phyloP scores from a whole-genome alignment of 2,888 invertebrate genomes.

The Drosophila affinis region DNA sequence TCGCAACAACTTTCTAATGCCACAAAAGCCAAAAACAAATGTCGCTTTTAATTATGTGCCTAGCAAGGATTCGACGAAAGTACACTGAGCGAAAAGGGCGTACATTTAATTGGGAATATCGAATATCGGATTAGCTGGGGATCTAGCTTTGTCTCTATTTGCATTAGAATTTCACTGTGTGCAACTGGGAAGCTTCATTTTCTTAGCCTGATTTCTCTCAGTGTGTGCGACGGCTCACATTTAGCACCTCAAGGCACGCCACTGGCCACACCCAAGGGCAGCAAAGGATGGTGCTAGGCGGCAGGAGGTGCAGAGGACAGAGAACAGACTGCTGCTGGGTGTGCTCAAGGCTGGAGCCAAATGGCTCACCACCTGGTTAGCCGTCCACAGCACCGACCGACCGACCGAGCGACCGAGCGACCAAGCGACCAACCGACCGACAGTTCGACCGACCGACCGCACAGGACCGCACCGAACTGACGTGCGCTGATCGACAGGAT shows the following conservation, averaged over 20 bases:
- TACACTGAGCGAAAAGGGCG: constrained; percentile 4
- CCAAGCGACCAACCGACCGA: neutral
- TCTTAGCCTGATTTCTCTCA: neutral
- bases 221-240: constrained; percentile 41
- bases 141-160: too few species aligned
- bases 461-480: constrained; percentile 26
- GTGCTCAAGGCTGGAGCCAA: constrained; percentile 69
- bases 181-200: neutral
- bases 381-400: constrained; percentile 4
- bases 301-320: constrained; percentile 20
- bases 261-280: constrained; percentile 70
- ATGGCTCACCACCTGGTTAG: constrained; percentile 44
- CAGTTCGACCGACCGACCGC: constrained; percentile 14
- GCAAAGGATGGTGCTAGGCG: constrained; percentile 46
- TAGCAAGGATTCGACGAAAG: constrained; percentile 40
- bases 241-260: constrained; percentile 75
- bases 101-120: too few species aligned
- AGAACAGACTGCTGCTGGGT: constrained; percentile 51
- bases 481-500: constrained; percentile 60
- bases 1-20: constrained; percentile 70
- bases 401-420: neutral
- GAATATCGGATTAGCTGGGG: too few species aligned
- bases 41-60: constrained; percentile 74
- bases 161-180: neutral
- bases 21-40: constrained; percentile 67